phyloP scores from a whole-genome alignment of 2,888 invertebrate genomes.

The Drosophila tripunctata region DNA sequence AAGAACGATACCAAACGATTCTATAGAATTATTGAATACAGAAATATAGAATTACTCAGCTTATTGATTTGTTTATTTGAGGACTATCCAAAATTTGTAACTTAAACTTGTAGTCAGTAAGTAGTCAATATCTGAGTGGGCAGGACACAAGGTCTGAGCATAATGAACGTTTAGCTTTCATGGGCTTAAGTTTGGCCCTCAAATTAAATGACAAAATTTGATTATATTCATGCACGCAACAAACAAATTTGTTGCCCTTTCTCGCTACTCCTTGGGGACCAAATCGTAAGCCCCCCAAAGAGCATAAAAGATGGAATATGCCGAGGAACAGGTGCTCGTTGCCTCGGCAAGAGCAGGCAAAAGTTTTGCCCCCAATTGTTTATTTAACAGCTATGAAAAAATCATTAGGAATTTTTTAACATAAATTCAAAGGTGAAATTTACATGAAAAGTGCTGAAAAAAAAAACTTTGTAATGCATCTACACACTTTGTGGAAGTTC shows the following conservation, averaged over 20 bases:
- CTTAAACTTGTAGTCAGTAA: neutral
- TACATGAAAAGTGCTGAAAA: constrained; percentile 49
- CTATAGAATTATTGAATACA: neutral
- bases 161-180: constrained; percentile 61
- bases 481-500: neutral
- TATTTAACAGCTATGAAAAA: constrained; percentile 76
- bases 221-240: constrained; percentile 68
- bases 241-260: constrained; percentile 24
- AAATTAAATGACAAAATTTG: constrained; percentile 67
- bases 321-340: neutral
- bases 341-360: constrained; percentile 34
- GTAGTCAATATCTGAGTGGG: neutral
- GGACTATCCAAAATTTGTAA: neutral
- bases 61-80: neutral
- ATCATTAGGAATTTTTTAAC: constrained; percentile 70
- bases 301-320: constrained; percentile 37
- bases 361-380: constrained; percentile 68
- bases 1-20: neutral
- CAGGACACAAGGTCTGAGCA: constrained; percentile 1
- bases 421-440: constrained; percentile 70
- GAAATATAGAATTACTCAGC: neutral
- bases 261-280: neutral
- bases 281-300: constrained; percentile 16
- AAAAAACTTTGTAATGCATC: constrained; percentile 63
- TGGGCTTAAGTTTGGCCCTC: constrained; percentile 37